phyloP scores from a whole-genome alignment of 1,140 invertebrate species.

The Oppia nitens region DNA sequence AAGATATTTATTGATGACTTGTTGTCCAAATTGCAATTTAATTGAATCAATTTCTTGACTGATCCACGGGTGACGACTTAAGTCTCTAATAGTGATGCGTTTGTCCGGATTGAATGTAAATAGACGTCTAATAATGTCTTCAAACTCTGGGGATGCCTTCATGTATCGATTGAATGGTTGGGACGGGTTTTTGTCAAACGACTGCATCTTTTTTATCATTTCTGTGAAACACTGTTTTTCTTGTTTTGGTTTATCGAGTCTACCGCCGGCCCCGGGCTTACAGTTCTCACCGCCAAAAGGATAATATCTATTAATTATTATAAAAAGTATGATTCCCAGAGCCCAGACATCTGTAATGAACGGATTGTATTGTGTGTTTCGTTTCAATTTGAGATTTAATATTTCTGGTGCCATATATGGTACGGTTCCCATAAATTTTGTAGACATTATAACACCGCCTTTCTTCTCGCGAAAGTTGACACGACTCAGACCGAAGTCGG shows the following conservation, averaged over 20 bases:
- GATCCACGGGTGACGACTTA: conserved; percentile 18
- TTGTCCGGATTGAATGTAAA: conserved; percentile 56
- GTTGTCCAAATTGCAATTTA: no score
- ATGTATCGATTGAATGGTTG: conserved; percentile 4
- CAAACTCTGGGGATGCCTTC: conserved; percentile 32
- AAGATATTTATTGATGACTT: no score
- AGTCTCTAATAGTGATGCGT: conserved; percentile 44
- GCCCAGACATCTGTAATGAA: conserved; percentile 24
- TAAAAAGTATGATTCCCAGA: conserved; percentile 5
- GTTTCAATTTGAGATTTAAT: conserved; percentile 4
- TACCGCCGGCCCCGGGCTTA: no score
- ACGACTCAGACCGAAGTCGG: conserved; percentile 18
- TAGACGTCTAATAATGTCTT: conserved; percentile 51
- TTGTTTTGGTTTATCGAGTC: no score
- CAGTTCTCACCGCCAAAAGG: not conserved
- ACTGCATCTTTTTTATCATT: not conserved
- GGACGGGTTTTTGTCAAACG: no score
- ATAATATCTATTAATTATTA: conserved; percentile 4
- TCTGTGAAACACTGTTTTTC: no score
- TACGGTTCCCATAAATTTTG: conserved; percentile 21
- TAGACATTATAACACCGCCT: conserved; percentile 6
- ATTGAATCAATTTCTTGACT: not conserved
- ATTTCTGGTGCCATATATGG: conserved; percentile 27
- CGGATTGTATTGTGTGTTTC: conserved; percentile 22
- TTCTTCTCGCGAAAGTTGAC: conserved; percentile 1